Percentiles rank a stretch among this genome's conserved stretches.
Evolutionary conservation across 2,113 vertebrate genomes (phyloP).

Genomic region (Spermophilus dauricus): DNA sequence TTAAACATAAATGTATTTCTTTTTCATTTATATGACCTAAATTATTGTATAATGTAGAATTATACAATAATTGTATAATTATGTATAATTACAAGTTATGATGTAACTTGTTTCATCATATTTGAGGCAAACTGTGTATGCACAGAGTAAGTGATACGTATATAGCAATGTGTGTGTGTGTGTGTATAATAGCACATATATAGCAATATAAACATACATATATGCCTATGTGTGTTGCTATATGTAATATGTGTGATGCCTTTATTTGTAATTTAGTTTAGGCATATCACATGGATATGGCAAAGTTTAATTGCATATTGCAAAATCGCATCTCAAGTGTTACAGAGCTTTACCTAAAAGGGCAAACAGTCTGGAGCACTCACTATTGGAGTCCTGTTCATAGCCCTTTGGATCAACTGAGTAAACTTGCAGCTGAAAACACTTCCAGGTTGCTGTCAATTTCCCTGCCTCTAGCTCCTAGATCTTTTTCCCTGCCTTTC

Average conservation of each 20-base stretch:
- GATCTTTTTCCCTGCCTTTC: background rate
- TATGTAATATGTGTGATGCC: background rate
- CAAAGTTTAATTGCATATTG: background rate
- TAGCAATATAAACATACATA: background rate
- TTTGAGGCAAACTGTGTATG: background rate
- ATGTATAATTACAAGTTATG: too few relatives aligned
- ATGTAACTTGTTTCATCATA: background rate
- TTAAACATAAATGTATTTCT: background rate
- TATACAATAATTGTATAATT: background rate
- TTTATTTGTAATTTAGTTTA: slow-evolving; percentile 21
- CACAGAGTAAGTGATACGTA: background rate
- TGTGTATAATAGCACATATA: background rate
- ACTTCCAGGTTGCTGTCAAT: background rate
- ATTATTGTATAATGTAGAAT: background rate
- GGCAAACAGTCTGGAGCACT: background rate
- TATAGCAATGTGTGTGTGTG: too few relatives aligned
- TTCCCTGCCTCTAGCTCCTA: background rate
- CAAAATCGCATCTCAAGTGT: background rate
- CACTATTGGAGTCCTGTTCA: background rate
- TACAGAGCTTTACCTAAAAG: background rate
- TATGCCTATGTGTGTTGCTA: background rate
- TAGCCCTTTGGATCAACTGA: background rate
- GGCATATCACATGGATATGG: background rate
- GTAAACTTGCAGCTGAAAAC: slow-evolving; percentile 28
- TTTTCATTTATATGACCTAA: slow-evolving; percentile 10